Conservation (phyloP, 2,888 invertebrate genomes). For the Rhagonycha lutea region DNA sequence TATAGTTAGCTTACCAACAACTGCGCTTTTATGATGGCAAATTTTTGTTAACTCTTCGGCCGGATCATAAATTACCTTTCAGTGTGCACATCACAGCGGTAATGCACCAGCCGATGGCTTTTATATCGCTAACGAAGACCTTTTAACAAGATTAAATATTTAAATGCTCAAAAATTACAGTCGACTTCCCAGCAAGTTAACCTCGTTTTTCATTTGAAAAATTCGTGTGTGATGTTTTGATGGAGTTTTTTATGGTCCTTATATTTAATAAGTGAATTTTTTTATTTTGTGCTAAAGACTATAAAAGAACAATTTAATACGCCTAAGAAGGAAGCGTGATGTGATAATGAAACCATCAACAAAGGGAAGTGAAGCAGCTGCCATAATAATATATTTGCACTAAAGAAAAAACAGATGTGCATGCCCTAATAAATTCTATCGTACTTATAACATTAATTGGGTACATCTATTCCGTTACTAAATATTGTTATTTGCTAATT, state of each 20-base stretch:
- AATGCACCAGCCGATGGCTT: neutral
- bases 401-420: slow-evolving; percentile 1
- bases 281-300: neutral
- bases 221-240: neutral
- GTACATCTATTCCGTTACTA: slow-evolving; percentile 42
- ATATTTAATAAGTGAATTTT: slow-evolving; percentile 1
- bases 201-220: neutral
- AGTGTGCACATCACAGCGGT: neutral
- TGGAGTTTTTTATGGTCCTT: neutral
- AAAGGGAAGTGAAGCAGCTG: neutral
- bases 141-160: neutral
- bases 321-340: neutral
- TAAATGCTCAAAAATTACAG: neutral
- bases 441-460: slow-evolving; percentile 44
- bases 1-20: neutral
- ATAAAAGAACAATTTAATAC: slow-evolving; percentile 3
- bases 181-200: neutral
- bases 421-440: slow-evolving; percentile 1
- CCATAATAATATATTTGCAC: neutral
- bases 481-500: slow-evolving; percentile 49
- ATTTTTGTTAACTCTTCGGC: neutral
- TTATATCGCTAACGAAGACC: neutral
- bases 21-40: neutral
- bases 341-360: slow-evolving; percentile 1
- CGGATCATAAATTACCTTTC: neutral